Conservation (phyloP, 2,888 invertebrate genomes). For the Limnephilus marmoratus region DNA sequence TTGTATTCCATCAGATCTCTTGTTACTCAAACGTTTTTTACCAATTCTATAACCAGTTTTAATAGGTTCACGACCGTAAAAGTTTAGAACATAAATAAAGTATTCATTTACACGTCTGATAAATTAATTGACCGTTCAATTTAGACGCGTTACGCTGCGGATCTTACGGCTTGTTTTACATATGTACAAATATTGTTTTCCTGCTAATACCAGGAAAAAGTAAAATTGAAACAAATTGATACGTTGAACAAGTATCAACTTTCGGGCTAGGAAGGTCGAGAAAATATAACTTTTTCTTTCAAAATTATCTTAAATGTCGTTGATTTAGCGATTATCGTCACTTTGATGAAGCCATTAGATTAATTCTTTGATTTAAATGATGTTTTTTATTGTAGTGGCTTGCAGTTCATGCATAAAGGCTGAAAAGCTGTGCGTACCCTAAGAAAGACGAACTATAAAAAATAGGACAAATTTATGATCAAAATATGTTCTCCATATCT, state of each 20-base stretch:
- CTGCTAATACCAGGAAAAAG: background rate
- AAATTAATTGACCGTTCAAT: background rate
- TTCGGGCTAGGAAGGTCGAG: background rate
- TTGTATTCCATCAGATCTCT: background rate
- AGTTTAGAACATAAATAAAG: background rate
- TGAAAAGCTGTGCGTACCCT: no score
- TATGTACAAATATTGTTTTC: background rate
- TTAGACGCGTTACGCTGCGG: background rate
- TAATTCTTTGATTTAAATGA: no score
- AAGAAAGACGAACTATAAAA: no score
- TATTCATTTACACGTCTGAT: background rate
- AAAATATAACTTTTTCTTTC: background rate
- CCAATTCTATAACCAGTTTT: background rate
- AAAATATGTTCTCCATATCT: no score
- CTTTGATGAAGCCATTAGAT: no score
- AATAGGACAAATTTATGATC: no score
- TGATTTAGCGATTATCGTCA: no score
- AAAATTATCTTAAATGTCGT: background rate
- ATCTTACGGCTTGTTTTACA: background rate
- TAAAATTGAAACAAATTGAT: background rate
- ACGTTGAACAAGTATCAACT: background rate
- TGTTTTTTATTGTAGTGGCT: no score
- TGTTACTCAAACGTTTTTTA: background rate
- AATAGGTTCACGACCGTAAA: background rate
- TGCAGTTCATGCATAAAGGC: no score